These are phyloP conservation scores for Deroplatys truncata DNA, from an alignment of 2,888 invertebrate species.

Conservation along the genomic window DNA sequence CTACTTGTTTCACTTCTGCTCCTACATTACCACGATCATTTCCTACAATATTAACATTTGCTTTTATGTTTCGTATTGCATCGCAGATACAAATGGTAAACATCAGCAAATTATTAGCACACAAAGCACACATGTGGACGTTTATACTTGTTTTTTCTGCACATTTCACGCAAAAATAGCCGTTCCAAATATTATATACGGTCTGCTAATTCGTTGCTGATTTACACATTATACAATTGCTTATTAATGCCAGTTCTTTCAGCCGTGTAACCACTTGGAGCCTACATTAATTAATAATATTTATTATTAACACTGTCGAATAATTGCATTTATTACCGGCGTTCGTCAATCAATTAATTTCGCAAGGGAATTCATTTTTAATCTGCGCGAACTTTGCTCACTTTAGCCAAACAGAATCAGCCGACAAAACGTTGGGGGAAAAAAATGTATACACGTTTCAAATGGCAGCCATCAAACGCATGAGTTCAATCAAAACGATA, in stretches of 20 bases:
- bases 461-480: too few species aligned
- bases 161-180: neutral
- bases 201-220: neutral
- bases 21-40: neutral
- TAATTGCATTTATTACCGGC: neutral
- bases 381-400: neutral
- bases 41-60: neutral
- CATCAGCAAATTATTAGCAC: neutral
- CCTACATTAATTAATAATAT: neutral
- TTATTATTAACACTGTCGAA: neutral
- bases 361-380: neutral
- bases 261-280: neutral
- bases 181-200: neutral
- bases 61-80: neutral
- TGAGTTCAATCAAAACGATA: too few species aligned
- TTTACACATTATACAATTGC: neutral
- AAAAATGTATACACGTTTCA: too few species aligned
- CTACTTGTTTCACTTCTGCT: neutral
- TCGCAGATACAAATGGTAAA: neutral
- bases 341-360: neutral
- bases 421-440: too few species aligned
- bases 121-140: neutral
- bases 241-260: neutral
- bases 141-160: neutral
- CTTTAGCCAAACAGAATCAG: neutral